A percentile compares a stretch with the other conserved stretches of the same genome.
phyloP scores from a whole-genome alignment of 2,113 vertebrate genomes.

The Rhinoderma darwinii region DNA sequence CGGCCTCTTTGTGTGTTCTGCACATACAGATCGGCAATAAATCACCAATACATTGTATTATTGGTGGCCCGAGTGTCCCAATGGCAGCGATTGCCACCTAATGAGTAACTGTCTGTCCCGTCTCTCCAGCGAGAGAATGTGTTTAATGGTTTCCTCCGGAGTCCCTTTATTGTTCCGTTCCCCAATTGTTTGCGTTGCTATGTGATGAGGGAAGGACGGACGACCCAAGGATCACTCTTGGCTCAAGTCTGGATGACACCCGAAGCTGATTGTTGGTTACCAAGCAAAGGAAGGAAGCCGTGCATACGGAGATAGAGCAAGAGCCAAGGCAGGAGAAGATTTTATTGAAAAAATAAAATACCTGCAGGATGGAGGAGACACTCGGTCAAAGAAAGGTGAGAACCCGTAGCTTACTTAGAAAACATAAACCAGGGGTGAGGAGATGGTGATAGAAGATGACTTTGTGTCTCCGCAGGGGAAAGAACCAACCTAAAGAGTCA shows the following conservation, averaged over 20 bases:
- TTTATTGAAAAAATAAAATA: neutral
- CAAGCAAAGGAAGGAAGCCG: neutral
- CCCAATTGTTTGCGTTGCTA: conserved; percentile 58
- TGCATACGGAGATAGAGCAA: conserved; percentile 10
- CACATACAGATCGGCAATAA: neutral
- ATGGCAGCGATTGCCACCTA: neutral
- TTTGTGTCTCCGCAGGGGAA: neutral
- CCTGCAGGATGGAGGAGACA: neutral
- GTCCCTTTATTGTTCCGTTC: neutral
- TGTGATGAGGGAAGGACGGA: conserved; percentile 36
- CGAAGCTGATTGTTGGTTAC: conserved; percentile 37
- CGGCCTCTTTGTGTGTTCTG: neutral
- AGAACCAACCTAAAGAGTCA: neutral
- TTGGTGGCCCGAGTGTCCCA: neutral
- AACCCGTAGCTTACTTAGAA: neutral
- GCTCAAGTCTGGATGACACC: conserved; percentile 17
- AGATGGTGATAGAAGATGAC: neutral
- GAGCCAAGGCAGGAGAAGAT: neutral
- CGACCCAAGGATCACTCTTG: conserved; percentile 14
- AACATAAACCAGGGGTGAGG: too few relatives aligned
- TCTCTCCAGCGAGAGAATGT: neutral
- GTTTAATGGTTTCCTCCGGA: neutral
- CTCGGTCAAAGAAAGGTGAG: neutral
- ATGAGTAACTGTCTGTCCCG: neutral
- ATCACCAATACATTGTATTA: neutral